Conservation (phyloP, 2,797 vertebrate genomes). For the Pipistrellus kuhlii region DNA sequence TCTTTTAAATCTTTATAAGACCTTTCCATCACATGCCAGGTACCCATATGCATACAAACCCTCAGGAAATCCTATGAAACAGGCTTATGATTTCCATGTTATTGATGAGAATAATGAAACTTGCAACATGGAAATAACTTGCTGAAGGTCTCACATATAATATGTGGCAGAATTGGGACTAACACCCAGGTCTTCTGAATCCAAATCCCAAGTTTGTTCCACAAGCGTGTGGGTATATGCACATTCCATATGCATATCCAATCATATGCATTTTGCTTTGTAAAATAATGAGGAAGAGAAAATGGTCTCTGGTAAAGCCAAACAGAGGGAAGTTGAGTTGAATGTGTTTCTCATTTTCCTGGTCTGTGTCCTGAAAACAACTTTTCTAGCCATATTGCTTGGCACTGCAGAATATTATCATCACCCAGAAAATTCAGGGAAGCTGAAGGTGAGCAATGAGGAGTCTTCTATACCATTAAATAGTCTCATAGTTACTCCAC, state of each 20-base stretch:
- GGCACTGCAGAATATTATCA: constrained; percentile 1
- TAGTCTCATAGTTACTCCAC: constrained; percentile 35
- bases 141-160: not conserved
- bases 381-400: not conserved
- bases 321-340: not conserved
- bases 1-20: not conserved
- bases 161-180: not conserved
- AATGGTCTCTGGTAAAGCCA: not conserved
- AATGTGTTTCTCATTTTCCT: not conserved
- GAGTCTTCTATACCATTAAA: constrained; percentile 56
- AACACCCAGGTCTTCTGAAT: not conserved
- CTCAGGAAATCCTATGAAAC: not conserved
- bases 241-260: not conserved
- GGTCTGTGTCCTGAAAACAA: not conserved
- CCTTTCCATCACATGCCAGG: not conserved
- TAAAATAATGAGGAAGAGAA: constrained; percentile 12
- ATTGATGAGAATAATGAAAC: not conserved
- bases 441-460: constrained; percentile 58
- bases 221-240: too few species aligned
- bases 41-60: not conserved
- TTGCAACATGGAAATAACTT: not conserved
- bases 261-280: not conserved
- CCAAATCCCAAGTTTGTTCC: not conserved
- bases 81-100: not conserved
- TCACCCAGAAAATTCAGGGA: not conserved